Evolutionary conservation across 2,113 vertebrate genomes (phyloP).

Genomic region (Malaclemys terrapin): DNA sequence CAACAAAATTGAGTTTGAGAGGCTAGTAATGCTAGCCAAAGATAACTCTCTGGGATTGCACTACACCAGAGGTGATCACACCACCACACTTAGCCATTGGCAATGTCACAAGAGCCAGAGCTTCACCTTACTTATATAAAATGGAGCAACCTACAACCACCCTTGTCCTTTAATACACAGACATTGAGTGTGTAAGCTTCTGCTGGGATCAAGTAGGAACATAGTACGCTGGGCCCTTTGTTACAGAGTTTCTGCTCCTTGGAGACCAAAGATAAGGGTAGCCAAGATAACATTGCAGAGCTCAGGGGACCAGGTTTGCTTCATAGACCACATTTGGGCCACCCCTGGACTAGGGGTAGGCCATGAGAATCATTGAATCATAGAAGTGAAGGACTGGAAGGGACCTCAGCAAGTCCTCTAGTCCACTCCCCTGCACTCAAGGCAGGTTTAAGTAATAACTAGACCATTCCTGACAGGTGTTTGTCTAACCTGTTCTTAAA

Average conservation of each 20-base stretch:
- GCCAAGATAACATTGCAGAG: neutral
- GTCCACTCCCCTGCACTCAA: neutral
- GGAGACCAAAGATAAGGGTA: neutral
- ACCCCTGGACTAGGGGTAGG: neutral
- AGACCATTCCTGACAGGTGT: neutral
- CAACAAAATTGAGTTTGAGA: fast-evolving
- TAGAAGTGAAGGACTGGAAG: neutral
- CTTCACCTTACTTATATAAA: neutral
- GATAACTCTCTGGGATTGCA: neutral
- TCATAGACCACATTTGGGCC: neutral
- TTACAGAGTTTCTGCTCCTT: too few species aligned
- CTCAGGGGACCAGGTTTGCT: neutral
- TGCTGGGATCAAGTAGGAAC: fast-evolving
- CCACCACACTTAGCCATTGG: neutral
- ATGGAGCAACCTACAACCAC: neutral
- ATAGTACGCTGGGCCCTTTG: neutral
- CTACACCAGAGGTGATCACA: neutral
- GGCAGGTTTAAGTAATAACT: neutral
- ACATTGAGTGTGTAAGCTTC: neutral
- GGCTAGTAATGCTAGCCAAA: neutral
- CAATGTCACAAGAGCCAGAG: neutral
- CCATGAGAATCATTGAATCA: neutral
- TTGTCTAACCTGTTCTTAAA: neutral
- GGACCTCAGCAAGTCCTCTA: neutral
- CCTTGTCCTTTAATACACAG: neutral